A percentile compares a stretch with the other conserved stretches of the same genome.
These are phyloP conservation scores for Remorina albescens DNA, from an alignment of 2,797 vertebrate genomes.

Conservation along the genomic window DNA sequence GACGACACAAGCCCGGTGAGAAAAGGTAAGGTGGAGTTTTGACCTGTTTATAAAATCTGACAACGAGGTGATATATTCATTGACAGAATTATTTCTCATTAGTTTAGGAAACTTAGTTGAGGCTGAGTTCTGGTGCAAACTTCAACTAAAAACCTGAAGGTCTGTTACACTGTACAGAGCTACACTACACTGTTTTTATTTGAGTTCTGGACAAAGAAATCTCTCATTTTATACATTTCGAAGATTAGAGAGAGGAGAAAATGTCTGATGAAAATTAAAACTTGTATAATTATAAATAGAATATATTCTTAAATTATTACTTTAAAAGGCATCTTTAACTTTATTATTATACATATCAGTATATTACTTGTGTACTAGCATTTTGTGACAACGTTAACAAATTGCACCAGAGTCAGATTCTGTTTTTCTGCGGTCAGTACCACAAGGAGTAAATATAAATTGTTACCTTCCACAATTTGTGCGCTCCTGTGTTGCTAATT, in stretches of 20 bases:
- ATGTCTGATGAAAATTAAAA: background rate
- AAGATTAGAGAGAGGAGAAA: too few relatives aligned
- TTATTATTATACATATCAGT: background rate
- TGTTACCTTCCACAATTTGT: background rate
- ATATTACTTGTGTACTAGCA: too few relatives aligned
- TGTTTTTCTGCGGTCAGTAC: too few relatives aligned
- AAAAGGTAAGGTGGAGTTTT: constrained; percentile 66
- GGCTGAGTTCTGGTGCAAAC: background rate
- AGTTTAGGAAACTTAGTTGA: background rate
- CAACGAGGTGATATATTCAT: too few relatives aligned
- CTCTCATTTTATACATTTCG: too few relatives aligned
- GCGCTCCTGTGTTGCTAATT: constrained; percentile 6
- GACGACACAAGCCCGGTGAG: constrained; percentile 15
- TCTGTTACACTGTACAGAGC: background rate
- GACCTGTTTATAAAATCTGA: background rate
- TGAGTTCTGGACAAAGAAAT: too few relatives aligned
- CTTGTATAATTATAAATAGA: too few relatives aligned
- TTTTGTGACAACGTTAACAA: too few relatives aligned
- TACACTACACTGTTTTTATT: too few relatives aligned
- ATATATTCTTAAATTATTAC: too few relatives aligned
- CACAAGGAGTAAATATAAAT: too few relatives aligned
- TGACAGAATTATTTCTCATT: background rate
- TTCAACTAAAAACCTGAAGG: background rate
- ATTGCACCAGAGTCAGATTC: too few relatives aligned
- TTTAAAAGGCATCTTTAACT: background rate